Evolutionary conservation across 2,888 invertebrate species (phyloP).

Genomic region (Neoscelio sp.): DNA sequence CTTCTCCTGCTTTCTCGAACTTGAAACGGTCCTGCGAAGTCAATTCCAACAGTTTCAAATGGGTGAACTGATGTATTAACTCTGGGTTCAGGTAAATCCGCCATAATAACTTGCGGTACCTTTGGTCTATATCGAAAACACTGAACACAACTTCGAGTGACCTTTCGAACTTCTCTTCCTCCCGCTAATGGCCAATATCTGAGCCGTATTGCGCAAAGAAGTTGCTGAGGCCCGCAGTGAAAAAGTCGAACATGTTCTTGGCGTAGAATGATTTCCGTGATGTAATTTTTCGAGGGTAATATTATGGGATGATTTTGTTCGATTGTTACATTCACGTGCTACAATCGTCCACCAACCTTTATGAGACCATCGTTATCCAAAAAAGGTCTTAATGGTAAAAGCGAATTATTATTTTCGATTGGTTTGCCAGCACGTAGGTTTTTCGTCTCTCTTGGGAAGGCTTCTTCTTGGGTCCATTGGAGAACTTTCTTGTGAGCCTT

Average conservation of each 20-base stretch:
- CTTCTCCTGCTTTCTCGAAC: conserved; percentile 68
- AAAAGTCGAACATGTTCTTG: not conserved
- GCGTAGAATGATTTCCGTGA: not conserved
- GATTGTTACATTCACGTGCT: not conserved
- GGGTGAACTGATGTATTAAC: conserved; percentile 38
- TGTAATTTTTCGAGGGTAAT: not conserved
- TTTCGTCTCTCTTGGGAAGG: not conserved
- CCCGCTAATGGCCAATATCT: conserved; percentile 75
- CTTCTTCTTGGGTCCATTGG: not conserved
- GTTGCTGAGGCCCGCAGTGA: not conserved
- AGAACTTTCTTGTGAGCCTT: not conserved
- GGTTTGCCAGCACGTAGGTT: not conserved
- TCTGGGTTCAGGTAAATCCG: conserved; percentile 75
- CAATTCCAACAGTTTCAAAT: conserved; percentile 47
- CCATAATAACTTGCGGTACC: conserved; percentile 73
- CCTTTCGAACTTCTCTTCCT: conserved; percentile 65
- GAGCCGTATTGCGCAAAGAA: conserved; percentile 34
- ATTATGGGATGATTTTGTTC: not conserved
- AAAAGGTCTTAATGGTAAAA: not conserved
- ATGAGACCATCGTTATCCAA: not conserved
- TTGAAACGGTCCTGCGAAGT: conserved; percentile 65
- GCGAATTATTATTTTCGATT: not conserved
- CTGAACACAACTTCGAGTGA: conserved; percentile 71
- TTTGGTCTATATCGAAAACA: conserved; percentile 71
- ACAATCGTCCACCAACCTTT: not conserved